A percentile compares a stretch with the other conserved stretches of the same genome.
Conservation (phyloP, 2,797 vertebrate species). For the Oryzias sinensis region DNA sequence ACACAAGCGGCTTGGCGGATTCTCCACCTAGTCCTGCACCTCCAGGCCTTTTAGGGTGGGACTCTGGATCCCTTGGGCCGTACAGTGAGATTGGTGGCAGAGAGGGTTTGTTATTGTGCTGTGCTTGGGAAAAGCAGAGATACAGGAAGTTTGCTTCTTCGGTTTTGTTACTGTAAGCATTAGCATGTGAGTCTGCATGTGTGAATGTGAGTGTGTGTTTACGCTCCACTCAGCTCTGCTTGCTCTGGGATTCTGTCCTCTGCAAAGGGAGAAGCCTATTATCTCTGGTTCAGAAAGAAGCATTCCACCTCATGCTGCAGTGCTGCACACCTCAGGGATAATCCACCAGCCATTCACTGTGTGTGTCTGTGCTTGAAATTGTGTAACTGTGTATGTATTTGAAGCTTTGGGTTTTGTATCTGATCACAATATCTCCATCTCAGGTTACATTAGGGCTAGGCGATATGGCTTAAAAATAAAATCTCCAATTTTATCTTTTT, state of each 20-base stretch:
- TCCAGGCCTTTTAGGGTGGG: slow-evolving; percentile 18
- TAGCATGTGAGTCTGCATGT: slow-evolving; percentile 14
- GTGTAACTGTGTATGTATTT: too few relatives aligned
- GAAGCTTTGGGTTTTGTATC: too few relatives aligned
- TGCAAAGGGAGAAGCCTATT: slow-evolving; percentile 58
- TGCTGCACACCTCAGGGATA: slow-evolving; percentile 25
- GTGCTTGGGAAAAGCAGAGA: slow-evolving; percentile 19
- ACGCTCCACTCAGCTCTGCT: slow-evolving; percentile 48
- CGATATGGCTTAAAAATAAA: too few relatives aligned
- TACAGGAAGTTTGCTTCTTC: slow-evolving; percentile 26
- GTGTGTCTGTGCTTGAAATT: neutral
- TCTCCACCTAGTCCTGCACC: neutral
- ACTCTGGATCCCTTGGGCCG: slow-evolving; percentile 28
- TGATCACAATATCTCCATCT: too few relatives aligned
- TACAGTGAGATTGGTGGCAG: slow-evolving; percentile 67
- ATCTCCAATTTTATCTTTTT: too few relatives aligned
- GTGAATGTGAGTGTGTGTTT: slow-evolving; percentile 9
- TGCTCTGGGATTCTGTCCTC: slow-evolving; percentile 44
- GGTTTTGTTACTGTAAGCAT: slow-evolving; percentile 17
- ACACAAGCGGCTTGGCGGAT: slow-evolving; percentile 10
- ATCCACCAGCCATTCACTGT: slow-evolving; percentile 27
- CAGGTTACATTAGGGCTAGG: too few relatives aligned
- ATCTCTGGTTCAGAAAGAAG: slow-evolving; percentile 43
- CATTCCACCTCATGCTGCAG: slow-evolving; percentile 41
- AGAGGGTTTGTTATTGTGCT: slow-evolving; percentile 32